Evolutionary conservation across 1,140 invertebrate genomes (phyloP).

Genomic region (Bicyclus anynana): DNA sequence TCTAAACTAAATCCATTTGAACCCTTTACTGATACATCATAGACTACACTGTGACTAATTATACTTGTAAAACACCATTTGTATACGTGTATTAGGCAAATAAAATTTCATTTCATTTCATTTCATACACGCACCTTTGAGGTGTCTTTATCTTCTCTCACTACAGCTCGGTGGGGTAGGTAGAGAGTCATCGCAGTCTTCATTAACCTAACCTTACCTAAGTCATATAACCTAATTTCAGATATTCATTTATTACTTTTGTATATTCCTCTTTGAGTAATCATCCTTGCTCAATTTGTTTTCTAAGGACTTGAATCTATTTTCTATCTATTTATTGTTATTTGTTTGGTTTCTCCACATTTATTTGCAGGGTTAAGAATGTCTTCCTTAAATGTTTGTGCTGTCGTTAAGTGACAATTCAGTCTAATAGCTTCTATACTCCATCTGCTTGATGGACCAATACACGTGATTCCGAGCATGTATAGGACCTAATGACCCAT

Average conservation of each 20-base stretch:
- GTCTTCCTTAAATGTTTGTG: constrained; percentile 12
- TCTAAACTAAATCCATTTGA: constrained; percentile 25
- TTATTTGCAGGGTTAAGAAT: constrained; percentile 7
- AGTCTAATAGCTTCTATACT: too few relatives aligned
- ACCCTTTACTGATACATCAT: constrained; percentile 22
- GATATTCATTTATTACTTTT: constrained; percentile 29
- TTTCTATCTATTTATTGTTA: constrained; percentile 18
- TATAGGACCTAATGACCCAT: too few relatives aligned
- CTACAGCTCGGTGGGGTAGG: constrained; percentile 29
- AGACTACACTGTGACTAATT: too few relatives aligned
- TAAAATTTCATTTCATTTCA: too few relatives aligned
- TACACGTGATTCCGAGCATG: too few relatives aligned
- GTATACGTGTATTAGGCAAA: too few relatives aligned
- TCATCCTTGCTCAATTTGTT: constrained; percentile 17
- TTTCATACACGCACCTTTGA: constrained; percentile 21
- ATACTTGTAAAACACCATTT: too few relatives aligned
- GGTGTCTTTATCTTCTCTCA: constrained; percentile 23
- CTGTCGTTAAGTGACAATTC: too few relatives aligned
- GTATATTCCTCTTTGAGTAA: constrained; percentile 23
- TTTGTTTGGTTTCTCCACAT: constrained; percentile 15
- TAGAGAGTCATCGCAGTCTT: constrained; percentile 4
- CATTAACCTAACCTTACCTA: too few relatives aligned
- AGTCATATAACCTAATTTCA: constrained; percentile 28
- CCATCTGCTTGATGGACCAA: too few relatives aligned
- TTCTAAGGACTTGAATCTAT: constrained; percentile 25